Evolutionary conservation across 2,888 invertebrate genomes (phyloP), one percentile per base, ranked within the genome.

Genomic region (Lamellibrachia columna): DNA sequence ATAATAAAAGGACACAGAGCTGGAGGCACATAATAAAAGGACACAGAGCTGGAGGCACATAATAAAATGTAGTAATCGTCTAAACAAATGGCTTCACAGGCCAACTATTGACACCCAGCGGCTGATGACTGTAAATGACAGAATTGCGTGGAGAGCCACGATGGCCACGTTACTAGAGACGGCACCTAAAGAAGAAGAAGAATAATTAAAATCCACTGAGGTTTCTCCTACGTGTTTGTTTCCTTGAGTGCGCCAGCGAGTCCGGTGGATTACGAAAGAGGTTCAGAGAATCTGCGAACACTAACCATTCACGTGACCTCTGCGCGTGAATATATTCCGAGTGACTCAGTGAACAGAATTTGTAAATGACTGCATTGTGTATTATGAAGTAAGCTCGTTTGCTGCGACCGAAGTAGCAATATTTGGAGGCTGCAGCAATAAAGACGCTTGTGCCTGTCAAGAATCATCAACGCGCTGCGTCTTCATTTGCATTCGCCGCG

Each of bases 401-500:
- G 75, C 75, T 15, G 75, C 75, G 75, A 22, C 22, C 75, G 22
- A 75, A 22, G 22, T n/a, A 75, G 75, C 75, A 75, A 75, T 75
- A 6, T n/a, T 6, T 15, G 75, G 75, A 75, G 75, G 22, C 75
- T 75, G 22, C 22, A n/a, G 22, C n/a, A 75, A 75, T 75, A 75
- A 75, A 75, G 75, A 75, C 75, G 75, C n/a, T 75, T 15, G 75
- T n/a, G 75, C 75, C 75, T 75, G 22, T 75, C 75, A 75, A 75
- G 75, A 75, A 75, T 75, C 75, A 75, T 75, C 75, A 75, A 75
- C 75, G 75, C 75, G 75, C 22, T 15, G 11, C 75, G 75, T 75
- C 75, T 75, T 75, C 75, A 75, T 75, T 75, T 75, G 75, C 75
- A 75, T 75, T 75, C 75, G 75, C 75, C n/a, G 75, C 75, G 75